A percentile compares a stretch with the other conserved stretches of the same genome.
Conservation (phyloP, 1,140 invertebrate genomes). For the Atta texana region DNA sequence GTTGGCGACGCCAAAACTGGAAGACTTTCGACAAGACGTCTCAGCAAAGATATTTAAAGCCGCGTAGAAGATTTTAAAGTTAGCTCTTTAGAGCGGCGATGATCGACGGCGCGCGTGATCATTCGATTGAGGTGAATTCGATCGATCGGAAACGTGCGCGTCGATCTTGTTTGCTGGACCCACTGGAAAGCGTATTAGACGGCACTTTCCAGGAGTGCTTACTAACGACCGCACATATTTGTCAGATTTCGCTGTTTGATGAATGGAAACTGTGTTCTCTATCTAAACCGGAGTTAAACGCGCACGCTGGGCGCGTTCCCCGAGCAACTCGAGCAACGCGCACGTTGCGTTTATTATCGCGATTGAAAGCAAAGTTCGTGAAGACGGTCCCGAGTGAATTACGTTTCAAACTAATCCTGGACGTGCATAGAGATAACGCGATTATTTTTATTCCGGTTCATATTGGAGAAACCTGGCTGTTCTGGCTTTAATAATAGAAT, state of each 20-base stretch:
- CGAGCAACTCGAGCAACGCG: constrained; percentile 11
- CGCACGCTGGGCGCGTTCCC: constrained; percentile 33
- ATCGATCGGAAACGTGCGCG: constrained; percentile 34
- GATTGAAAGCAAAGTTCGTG: constrained; percentile 56
- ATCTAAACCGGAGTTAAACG: constrained; percentile 58
- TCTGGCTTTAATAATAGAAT: neutral
- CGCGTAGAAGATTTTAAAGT: constrained; percentile 37
- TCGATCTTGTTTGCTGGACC: constrained; percentile 32
- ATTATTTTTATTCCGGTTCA: neutral
- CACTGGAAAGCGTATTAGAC: constrained; percentile 26
- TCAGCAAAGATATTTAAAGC: constrained; percentile 31
- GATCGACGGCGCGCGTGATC: constrained; percentile 52
- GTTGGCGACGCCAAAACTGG: neutral
- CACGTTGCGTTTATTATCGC: constrained; percentile 64
- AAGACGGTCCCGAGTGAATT: constrained; percentile 62
- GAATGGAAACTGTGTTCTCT: constrained; percentile 59
- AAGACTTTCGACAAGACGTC: neutral
- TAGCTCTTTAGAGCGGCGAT: constrained; percentile 24
- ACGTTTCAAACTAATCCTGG: constrained; percentile 50
- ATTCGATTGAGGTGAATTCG: constrained; percentile 16
- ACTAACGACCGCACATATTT: constrained; percentile 68
- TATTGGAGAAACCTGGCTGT: too few relatives aligned
- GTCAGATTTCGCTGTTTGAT: constrained; percentile 66
- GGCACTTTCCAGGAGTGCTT: constrained; percentile 55
- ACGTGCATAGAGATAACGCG: constrained; percentile 44